Base-by-base conservation (phyloP, 2,888 invertebrate genomes). In the Drosophila recens region DNA sequence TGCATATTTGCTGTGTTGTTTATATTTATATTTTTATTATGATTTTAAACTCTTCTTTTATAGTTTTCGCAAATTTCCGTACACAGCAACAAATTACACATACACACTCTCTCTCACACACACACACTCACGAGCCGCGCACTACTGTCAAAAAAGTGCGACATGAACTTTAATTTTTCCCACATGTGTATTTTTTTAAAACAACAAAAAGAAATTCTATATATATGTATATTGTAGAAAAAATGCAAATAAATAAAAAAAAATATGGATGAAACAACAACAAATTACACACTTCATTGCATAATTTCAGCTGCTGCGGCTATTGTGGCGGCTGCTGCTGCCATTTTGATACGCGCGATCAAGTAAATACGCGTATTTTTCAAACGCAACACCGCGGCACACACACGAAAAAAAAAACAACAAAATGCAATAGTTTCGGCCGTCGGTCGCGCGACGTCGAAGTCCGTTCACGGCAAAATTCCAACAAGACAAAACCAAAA, bases 301-400 rank as follows among this genome's bases (percentile, higher is more conserved):
- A 80, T 80, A 80, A 80, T 80, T 79, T 79, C 62, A 77, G 77
- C 80, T 76, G 67, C 73, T 61, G 64, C 62, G 72, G 67, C 43
- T 69, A 70, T 52, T 58, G 62, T 58, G 67, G 69, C 74, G 63
- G 72, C 71, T 72, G 79, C 69, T 76, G 79, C 79, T 80, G 79
- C 79, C 80, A 77, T 80, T 80, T 80, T 75, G 58, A 72, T 78
- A 78, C 72, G 72, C 78, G 78, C 78, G 74, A 71, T 79, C 73
- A 75, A 79, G 46, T 79, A 79, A 68, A 74, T 70, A 78, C 79
- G 78, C 78, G 78, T 78, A 77, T 79, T 75, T 79, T 75, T 79
- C 53, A 75, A 75, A 79, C 75, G 79, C 78, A 76, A 76, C 77
- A 76, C 64, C 72, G 78, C 67, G 71, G 78, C 69, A 72, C 64